These are phyloP conservation scores for Dissostichus mawsoni DNA, from an alignment of 2,113 vertebrate species.

Conservation along the genomic window DNA sequence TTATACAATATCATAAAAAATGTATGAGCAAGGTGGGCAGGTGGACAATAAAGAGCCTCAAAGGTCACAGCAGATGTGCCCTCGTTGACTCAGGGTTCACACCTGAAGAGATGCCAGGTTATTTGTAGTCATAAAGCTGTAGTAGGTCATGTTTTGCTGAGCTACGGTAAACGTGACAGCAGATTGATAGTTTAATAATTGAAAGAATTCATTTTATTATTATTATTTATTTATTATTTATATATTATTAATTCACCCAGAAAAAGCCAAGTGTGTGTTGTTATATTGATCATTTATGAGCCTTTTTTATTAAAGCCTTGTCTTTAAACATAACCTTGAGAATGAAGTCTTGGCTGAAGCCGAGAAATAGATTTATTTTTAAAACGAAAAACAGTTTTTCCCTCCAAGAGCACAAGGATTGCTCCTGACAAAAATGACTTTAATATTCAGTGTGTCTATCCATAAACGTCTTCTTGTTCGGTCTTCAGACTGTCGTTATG, in stretches of 20 bases:
- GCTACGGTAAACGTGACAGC: background rate
- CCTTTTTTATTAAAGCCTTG: background rate
- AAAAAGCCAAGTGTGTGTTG: background rate
- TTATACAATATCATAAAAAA: too few species aligned
- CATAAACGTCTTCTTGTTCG: too few species aligned
- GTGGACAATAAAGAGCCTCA: conserved; percentile 18
- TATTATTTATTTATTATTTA: too few species aligned
- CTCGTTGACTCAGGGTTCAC: background rate
- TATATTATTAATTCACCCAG: too few species aligned
- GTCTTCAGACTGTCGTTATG: too few species aligned
- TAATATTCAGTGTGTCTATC: too few species aligned
- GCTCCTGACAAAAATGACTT: too few species aligned
- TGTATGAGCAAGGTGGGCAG: background rate
- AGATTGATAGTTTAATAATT: background rate
- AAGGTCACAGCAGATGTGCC: conserved; percentile 11
- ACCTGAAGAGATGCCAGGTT: background rate
- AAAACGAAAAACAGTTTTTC: too few species aligned
- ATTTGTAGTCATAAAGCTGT: background rate
- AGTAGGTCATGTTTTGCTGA: background rate
- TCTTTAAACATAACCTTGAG: too few species aligned
- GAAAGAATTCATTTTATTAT: background rate
- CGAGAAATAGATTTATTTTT: too few species aligned
- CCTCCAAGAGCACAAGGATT: too few species aligned
- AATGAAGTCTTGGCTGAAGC: too few species aligned
- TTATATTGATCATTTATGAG: background rate